A percentile compares a stretch with the other conserved stretches of the same genome.
phyloP scores from a whole-genome alignment of 1,140 invertebrate species.

The Rhagoletis pomonella region DNA sequence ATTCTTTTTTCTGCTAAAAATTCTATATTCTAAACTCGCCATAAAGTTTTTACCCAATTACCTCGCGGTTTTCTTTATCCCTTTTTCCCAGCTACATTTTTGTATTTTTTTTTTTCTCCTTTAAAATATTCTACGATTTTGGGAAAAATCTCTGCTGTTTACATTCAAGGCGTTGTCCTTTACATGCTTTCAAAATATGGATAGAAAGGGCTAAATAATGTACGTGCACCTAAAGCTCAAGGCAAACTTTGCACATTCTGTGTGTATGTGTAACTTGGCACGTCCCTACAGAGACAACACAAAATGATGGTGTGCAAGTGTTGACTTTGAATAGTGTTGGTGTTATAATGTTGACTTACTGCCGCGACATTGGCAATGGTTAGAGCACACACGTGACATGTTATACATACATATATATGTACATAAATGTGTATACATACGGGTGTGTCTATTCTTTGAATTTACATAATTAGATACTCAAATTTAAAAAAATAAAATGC shows the following conservation, averaged over 20 bases:
- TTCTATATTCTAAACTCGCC: no score
- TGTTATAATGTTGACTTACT: neutral
- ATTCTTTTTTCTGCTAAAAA: no score
- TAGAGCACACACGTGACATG: neutral
- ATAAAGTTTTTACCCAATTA: no score
- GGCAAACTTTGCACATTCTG: neutral
- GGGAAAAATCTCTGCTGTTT: neutral
- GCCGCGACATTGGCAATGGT: neutral
- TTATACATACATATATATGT: no score
- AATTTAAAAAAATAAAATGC: no score
- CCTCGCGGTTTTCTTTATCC: no score
- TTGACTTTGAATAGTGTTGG: neutral
- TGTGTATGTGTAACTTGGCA: neutral
- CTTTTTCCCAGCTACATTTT: no score
- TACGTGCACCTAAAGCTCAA: neutral
- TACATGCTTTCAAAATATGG: neutral
- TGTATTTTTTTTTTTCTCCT: neutral
- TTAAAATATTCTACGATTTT: neutral
- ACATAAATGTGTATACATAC: neutral
- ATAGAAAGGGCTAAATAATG: no score
- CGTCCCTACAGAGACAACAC: neutral
- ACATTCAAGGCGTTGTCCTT: slow-evolving; percentile 22
- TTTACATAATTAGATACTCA: no score
- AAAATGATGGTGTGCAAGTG: neutral
- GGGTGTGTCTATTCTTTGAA: no score